These are phyloP conservation scores for Rhamphomyia laevipes DNA, from an alignment of 2,888 invertebrate genomes.

Conservation along the genomic window DNA sequence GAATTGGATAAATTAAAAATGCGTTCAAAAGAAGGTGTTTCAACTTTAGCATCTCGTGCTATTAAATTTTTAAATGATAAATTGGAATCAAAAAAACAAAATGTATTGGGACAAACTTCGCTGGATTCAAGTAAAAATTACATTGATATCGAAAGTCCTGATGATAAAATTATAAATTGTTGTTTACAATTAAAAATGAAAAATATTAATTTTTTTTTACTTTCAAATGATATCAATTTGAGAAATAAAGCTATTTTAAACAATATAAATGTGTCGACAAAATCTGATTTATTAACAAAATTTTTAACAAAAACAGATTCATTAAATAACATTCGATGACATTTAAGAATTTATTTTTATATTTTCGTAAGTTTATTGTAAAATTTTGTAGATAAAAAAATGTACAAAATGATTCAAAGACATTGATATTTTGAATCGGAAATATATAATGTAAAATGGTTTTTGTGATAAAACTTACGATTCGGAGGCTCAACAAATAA, in stretches of 20 bases:
- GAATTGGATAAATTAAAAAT: slow-evolving; percentile 41
- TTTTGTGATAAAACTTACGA: too few relatives aligned
- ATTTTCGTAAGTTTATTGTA: too few relatives aligned
- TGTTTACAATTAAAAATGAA: slow-evolving; percentile 38
- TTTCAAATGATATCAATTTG: slow-evolving; percentile 42
- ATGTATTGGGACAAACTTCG: slow-evolving; percentile 39
- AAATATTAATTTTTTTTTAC: slow-evolving; percentile 34
- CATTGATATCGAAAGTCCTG: slow-evolving; percentile 34
- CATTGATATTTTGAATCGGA: too few relatives aligned
- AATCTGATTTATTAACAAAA: slow-evolving; percentile 20
- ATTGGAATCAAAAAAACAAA: slow-evolving; percentile 17
- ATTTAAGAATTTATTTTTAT: too few relatives aligned
- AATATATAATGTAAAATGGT: too few relatives aligned
- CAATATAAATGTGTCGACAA: slow-evolving; percentile 28
- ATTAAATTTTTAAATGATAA: slow-evolving; percentile 27
- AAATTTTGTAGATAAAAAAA: too few relatives aligned
- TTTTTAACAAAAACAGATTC: too few relatives aligned
- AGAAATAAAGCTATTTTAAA: slow-evolving; percentile 41
- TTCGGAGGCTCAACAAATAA: too few relatives aligned
- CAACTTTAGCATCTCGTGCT: slow-evolving; percentile 20
- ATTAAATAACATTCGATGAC: too few relatives aligned
- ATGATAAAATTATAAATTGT: slow-evolving; percentile 43
- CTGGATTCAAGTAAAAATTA: slow-evolving; percentile 35
- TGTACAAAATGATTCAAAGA: too few relatives aligned
- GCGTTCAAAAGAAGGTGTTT: slow-evolving; percentile 18